Conservation (phyloP, 2,888 invertebrate species). For the Deroplatys truncata region DNA sequence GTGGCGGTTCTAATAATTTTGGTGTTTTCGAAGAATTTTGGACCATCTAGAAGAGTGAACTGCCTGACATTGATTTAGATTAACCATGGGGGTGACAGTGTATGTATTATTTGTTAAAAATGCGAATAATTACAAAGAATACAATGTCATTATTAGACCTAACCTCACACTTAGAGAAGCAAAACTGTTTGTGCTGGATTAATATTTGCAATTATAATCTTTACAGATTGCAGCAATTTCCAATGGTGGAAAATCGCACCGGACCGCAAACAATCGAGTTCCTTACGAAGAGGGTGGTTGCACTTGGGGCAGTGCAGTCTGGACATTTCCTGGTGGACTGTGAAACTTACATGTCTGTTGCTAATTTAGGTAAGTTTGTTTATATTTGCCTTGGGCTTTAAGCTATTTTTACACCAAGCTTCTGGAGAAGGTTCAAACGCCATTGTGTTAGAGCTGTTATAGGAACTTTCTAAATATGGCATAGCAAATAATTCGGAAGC, state of each 20-base stretch:
- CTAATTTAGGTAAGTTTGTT: slow-evolving; percentile 56
- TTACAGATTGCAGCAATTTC: slow-evolving; percentile 74
- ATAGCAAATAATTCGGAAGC: too few species aligned
- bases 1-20: neutral
- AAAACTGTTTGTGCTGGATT: neutral
- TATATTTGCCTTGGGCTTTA: neutral
- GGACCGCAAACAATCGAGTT: slow-evolving; percentile 86
- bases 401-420: too few species aligned
- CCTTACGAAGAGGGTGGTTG: slow-evolving; percentile 76
- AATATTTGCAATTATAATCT: too few species aligned
- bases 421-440: too few species aligned
- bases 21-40: neutral
- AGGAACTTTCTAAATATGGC: too few species aligned
- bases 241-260: slow-evolving; percentile 83
- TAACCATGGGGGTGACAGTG: neutral
- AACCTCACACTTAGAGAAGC: neutral
- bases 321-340: slow-evolving; percentile 94
- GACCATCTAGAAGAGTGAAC: neutral
- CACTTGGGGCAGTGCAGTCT: slow-evolving; percentile 80
- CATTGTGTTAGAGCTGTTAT: too few species aligned
- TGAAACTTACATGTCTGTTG: slow-evolving; percentile 83
- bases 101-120: neutral
- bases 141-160: neutral
- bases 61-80: neutral
- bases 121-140: neutral